Base-by-base conservation (phyloP, 1,140 invertebrate genomes). In the Maniola jurtina region DNA sequence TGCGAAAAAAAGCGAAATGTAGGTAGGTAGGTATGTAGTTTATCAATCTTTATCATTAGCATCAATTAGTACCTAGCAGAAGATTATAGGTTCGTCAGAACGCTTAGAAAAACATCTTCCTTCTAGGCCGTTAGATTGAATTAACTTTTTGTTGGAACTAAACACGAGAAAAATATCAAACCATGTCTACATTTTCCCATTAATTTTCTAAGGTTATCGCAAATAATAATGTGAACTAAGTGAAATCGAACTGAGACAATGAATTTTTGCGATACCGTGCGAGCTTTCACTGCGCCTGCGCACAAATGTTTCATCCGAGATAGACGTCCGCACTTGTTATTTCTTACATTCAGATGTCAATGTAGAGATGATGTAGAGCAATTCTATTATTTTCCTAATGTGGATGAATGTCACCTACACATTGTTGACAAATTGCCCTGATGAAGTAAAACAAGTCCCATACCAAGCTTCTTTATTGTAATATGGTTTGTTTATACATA, bases 221-320 rank as follows among this genome's bases (percentile, higher is more conserved):
- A 42, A 75, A 76, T 84, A 83, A 87, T 83, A 81, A 82, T 87
- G 86, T 77, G 86, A 86, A 88, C 78, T 68, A 73, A 86, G 83
- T 81, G 84, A 86, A 86, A 87, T 83, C 79, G 70, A 80, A 78
- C 77, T 69, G 71, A 72, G 75, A 88, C 84, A 88, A 88, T 88
- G 76, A 75, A 88, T 86, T 88, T 86, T 86, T 88, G 77, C 80
- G 73, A 71, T 72, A 67, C 64, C 68, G 72, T 75, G 78, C 70
- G 68, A 74, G 80, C 84, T 89, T 86, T 89, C 86, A 79, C 86
- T 77, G 62, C 59, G 34, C 73, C 64, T 67, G 75, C 5, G 5
- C 13, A 45, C 13, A 8, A 66, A 69, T 69, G 54, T 55, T 71
- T 74, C 71, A 77, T 73, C 59, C 58, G 35, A 67, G 61, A 42